These are phyloP conservation scores for Drosophila lacicola DNA, from an alignment of 2,888 invertebrate species.

Conservation along the genomic window DNA sequence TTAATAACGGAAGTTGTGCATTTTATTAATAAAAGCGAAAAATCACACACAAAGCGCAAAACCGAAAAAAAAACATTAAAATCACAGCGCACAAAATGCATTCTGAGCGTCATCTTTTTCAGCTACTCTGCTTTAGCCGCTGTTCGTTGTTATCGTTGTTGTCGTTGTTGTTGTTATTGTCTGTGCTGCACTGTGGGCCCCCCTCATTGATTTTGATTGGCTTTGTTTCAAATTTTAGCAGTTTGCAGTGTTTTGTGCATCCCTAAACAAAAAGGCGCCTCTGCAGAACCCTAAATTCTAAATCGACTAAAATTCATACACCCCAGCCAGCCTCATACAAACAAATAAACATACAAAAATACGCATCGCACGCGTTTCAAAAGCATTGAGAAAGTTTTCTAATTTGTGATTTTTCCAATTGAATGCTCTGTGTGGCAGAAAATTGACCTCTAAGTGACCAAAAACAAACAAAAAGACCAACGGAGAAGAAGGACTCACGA, in stretches of 20 bases:
- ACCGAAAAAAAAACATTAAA: slow-evolving; percentile 26
- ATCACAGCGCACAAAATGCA: slow-evolving; percentile 44
- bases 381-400: slow-evolving; percentile 29
- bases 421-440: slow-evolving; percentile 6
- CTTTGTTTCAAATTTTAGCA: slow-evolving; percentile 46
- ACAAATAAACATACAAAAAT: slow-evolving; percentile 17
- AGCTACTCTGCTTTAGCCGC: slow-evolving; percentile 24
- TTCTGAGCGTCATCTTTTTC: slow-evolving; percentile 33
- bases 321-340: slow-evolving; percentile 17
- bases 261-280: slow-evolving; percentile 34
- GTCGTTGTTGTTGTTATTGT: slow-evolving; percentile 26
- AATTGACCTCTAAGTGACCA: slow-evolving; percentile 26
- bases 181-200: slow-evolving; percentile 22
- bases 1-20: slow-evolving; percentile 84
- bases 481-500: neutral
- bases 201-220: slow-evolving; percentile 54
- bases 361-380: slow-evolving; percentile 19
- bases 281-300: slow-evolving; percentile 50
- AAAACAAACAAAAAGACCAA: slow-evolving; percentile 12
- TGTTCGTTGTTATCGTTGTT: slow-evolving; percentile 17
- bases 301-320: slow-evolving; percentile 50
- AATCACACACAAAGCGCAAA: slow-evolving; percentile 61
- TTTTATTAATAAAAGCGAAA: slow-evolving; percentile 83
- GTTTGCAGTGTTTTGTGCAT: slow-evolving; percentile 62
- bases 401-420: slow-evolving; percentile 24